Evolutionary conservation across 2,113 vertebrate genomes (phyloP), one percentile per base, ranked within the genome.

Genomic region (Pollachius pollachius): DNA sequence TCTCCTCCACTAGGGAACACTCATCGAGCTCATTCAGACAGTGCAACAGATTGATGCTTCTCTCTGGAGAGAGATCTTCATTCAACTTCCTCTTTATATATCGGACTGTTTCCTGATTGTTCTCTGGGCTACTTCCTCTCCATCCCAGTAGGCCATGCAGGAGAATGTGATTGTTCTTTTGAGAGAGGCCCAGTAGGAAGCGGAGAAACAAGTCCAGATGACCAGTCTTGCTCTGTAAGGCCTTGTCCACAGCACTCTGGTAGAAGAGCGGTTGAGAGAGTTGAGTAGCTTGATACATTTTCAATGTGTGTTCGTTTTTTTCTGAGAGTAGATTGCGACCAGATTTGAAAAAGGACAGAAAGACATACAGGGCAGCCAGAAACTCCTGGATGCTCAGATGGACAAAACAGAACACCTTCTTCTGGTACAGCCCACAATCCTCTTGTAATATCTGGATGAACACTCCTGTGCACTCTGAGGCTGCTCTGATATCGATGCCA

Each of bases 301-400:
- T 66, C 62, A 13, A 82, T 16, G 41, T 79, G 71, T 82, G 15
- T 74, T 71, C 16, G n/a, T n/a, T n/a, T n/a, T n/a, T 72, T 82
- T 64, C 64, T 17, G 15, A 16, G 5, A 61, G 59, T 9, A 61
- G 59, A 21, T 61, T 61, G 21, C 18, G n/a, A 19, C 59, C 59
- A 61, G n/a, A 68, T 5, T 74, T 60, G 48, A 67, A 30, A 59
- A 74, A 74, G 7, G 69, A 72, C 11, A 74, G 62, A 66, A 61
- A 65, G 7, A 0, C 71, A 2, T 72, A 72, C 11, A 82, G 52
- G 23, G 76, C 74, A 16, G 80, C 80, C 48, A 82, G 48, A 67
- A 79, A 82, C 54, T 82, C 80, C 60, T 82, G 77, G 13, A 82
- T 54, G 18, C 70, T 79, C 52, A 82, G 66, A 65, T 82, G 81